Evolutionary conservation across 1,140 invertebrate species (phyloP).

Genomic region (Conus betulinus): DNA sequence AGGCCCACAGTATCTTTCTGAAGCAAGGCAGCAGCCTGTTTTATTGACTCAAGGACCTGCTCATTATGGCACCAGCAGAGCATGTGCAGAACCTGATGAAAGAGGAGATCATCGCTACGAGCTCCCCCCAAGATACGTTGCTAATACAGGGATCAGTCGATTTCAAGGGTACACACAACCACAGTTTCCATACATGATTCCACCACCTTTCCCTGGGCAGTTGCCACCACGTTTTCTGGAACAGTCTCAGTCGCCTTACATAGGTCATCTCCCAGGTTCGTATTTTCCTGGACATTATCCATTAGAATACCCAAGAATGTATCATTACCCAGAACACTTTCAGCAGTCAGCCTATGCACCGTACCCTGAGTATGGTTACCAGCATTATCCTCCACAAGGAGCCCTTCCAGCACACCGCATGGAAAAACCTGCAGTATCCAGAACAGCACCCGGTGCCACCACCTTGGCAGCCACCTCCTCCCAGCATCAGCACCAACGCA

Average conservation of each 20-base stretch:
- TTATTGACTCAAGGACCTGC: neutral
- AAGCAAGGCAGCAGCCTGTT: neutral
- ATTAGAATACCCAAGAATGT: too few relatives aligned
- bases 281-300: too few relatives aligned
- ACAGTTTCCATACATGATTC: neutral
- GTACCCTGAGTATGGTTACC: neutral
- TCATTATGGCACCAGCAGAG: neutral
- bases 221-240: neutral
- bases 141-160: neutral
- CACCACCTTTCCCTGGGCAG: neutral
- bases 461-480: neutral
- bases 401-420: neutral
- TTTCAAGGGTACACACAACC: neutral
- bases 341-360: neutral
- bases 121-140: neutral
- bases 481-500: neutral
- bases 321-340: too few relatives aligned
- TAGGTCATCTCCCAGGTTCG: too few relatives aligned
- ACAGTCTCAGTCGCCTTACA: too few relatives aligned
- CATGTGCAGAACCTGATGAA: neutral
- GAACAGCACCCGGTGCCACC: neutral
- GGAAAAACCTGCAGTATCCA: neutral
- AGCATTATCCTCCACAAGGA: neutral
- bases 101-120: neutral
- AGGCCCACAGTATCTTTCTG: neutral